Base-by-base conservation (phyloP, 2,113 vertebrate species). In the Gallinago jamesoni region DNA sequence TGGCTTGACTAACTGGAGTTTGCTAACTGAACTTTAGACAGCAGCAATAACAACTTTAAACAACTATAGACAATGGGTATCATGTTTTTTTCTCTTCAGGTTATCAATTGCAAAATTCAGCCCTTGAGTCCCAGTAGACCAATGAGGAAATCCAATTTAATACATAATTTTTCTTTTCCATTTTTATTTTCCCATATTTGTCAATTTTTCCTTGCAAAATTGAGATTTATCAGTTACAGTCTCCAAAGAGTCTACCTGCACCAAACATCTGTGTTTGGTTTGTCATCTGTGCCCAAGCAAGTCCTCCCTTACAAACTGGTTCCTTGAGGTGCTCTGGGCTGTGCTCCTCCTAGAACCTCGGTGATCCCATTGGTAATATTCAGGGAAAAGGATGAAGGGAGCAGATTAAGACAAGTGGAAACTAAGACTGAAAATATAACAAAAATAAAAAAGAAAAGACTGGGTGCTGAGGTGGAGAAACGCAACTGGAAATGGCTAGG, bases 321-420 rank as follows among this genome's bases (percentile, higher is more conserved):
- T 68, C 30, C 41, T 52, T 53, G 30, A 88, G 43, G 33, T 84
- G 35, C 67, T 64, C 39, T 17, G 6, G 17, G 31, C 35, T 63
- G 11, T 60, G 35, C 14, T 62, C 14, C 14, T 55, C 24, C 48
- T 11, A 39, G 37, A 47, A 77, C 14, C 10, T 43, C 19, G 53
- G 3, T 23, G 35, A 84, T 11, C 2, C 7, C 16, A 24, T 10
- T 1, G 0, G 18, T 9, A 56, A 75, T 8, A 70, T 5, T 9
- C 63, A 75, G 41, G 30, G 14, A n/a, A n/a, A 87, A 47, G n/a
- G 11, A 50, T 5, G 11, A 55, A 45, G 30, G 27, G 14, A 87
- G 83, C 12, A 56, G 22, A 35, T 9, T 31, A 41, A 43, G 10
- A 31, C 31, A 76, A 33, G 15, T 10, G 15, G 52, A 62, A 67